phyloP scores from a whole-genome alignment of 2,888 invertebrate genomes.

The Metopia argyrocephala region DNA sequence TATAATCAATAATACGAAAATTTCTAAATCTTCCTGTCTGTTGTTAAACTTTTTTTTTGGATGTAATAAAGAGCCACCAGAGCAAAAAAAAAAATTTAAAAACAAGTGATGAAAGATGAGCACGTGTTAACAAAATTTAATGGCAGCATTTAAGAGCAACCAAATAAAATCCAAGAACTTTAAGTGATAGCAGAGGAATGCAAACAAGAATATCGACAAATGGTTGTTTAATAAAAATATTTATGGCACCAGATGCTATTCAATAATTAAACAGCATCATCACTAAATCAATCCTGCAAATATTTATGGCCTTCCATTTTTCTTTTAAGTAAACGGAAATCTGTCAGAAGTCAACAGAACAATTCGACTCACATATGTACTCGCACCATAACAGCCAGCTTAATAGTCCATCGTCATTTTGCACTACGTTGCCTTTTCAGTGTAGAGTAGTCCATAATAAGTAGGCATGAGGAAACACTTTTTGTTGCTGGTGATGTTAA shows the following conservation, averaged over 20 bases:
- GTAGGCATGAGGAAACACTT: background rate
- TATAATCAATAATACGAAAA: constrained; percentile 25
- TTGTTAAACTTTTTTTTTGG: background rate
- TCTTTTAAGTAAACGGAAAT: no score
- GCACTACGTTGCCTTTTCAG: no score
- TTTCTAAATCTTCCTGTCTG: background rate
- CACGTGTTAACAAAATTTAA: constrained; percentile 40
- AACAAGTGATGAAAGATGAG: background rate
- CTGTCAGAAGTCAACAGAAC: no score
- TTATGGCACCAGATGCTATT: constrained; percentile 52
- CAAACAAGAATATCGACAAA: background rate
- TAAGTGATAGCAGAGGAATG: no score
- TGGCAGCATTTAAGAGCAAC: background rate
- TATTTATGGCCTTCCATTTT: constrained; percentile 47
- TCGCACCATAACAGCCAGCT: background rate
- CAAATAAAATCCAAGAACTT: background rate
- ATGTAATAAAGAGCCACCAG: background rate
- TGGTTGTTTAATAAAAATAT: constrained; percentile 25
- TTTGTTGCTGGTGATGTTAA: background rate
- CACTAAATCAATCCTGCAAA: constrained; percentile 60
- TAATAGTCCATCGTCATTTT: background rate
- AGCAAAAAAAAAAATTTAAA: background rate
- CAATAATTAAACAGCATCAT: constrained; percentile 43
- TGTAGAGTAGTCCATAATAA: no score
- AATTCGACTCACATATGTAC: background rate